Evolutionary conservation across 1,140 invertebrate genomes (phyloP).

Genomic region (Drosophila sucinea): DNA sequence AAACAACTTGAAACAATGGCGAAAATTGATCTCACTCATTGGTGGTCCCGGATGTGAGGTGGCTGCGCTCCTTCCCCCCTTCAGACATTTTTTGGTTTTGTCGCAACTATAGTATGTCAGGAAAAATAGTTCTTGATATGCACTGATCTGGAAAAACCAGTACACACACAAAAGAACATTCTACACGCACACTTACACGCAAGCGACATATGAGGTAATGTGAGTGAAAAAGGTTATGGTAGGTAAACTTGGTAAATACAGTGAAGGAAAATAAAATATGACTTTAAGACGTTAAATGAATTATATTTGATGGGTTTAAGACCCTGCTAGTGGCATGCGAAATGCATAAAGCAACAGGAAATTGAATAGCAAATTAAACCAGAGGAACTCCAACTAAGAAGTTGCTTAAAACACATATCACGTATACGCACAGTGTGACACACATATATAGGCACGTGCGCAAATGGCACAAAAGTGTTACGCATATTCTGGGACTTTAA

Average conservation of each 20-base stretch:
- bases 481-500: constrained; percentile 67
- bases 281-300: constrained; percentile 8
- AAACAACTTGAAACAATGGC: constrained; percentile 40
- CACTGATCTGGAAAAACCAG: constrained; percentile 61
- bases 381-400: constrained; percentile 15
- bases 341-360: constrained; percentile 59
- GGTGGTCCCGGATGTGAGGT: constrained; percentile 17
- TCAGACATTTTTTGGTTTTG: constrained; percentile 36
- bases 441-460: constrained; percentile 25
- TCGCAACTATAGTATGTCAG: constrained; percentile 43
- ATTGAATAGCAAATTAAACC: constrained; percentile 71
- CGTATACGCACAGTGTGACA: constrained; percentile 61
- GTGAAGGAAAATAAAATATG: background rate
- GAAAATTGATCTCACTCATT: constrained; percentile 38
- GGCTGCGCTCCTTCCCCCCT: constrained; percentile 28
- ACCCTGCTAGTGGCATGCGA: background rate
- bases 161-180: constrained; percentile 34
- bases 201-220: background rate
- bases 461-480: constrained; percentile 64
- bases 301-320: background rate
- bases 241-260: too few relatives aligned
- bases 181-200: background rate
- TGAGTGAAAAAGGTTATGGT: background rate
- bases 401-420: constrained; percentile 72
- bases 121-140: constrained; percentile 14